Evolutionary conservation across 2,888 invertebrate genomes (phyloP), one percentile per base, ranked within the genome.

Genomic region (Latrodectus elegans): DNA sequence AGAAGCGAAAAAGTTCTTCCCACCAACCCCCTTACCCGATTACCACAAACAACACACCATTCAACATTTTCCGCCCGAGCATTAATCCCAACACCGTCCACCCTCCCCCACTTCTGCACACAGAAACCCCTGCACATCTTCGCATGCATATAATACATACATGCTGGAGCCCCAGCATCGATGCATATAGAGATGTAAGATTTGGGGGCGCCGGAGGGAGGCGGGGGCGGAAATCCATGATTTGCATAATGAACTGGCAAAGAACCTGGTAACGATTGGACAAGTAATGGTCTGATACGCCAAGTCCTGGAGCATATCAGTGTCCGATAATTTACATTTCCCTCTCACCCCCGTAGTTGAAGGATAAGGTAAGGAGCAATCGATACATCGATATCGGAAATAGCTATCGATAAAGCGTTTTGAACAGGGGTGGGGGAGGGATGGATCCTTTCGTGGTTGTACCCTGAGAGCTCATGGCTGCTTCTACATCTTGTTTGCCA

Each of bases 241-340:
- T 84, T 84, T 84, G 84, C 84, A 84, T 84, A 84, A 84, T 84
- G 84, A 84, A 84, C 84, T 84, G 77, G 68, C 77, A 78, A 26
- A 82, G 75, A 65, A 72, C 65, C 81, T 55, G n/a, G 75, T 82
- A 82, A 82, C 82, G 82, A 82, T 82, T 82, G 75, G 49, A 55
- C 60, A 73, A 38, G 84, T 84, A 84, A 84, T 84, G 84, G 84
- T 78, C 78, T 84, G 84, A 73, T 84, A 60, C 38, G 38, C 84
- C 38, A 67, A 74, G 67, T 84, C 73, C 53, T 9, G 75, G 60
- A 79, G 49, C 68, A 60, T 77, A 80, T 75, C 79, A 79, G 74
- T 85, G 68, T 70, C 79, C 85, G 74, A 85, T 85, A 85, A 85
- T 85, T 85, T 85, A 74, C 68, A 85, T 85, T 70, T 15, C 75